Conservation (phyloP, 2,888 invertebrate species). For the Cosmopolites sordidus region DNA sequence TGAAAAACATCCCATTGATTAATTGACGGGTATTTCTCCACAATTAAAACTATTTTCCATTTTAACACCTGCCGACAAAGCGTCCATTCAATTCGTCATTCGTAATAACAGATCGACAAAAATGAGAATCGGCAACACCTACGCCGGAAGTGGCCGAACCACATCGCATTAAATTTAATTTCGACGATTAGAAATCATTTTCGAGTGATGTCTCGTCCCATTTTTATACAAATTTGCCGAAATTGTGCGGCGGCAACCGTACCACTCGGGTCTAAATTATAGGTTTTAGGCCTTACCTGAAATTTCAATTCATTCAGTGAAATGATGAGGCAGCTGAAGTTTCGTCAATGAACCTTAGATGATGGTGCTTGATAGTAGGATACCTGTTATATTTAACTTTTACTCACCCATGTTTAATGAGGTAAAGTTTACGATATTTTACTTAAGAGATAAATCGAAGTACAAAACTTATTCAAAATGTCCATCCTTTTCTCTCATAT, state of each 20-base stretch:
- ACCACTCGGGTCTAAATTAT: conserved; percentile 12
- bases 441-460: too few relatives aligned
- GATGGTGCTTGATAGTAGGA: too few relatives aligned
- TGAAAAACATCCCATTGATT: too few relatives aligned
- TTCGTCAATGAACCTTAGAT: conserved; percentile 14
- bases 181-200: conserved; percentile 6
- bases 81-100: conserved; percentile 12
- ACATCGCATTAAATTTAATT: conserved; percentile 16
- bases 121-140: conserved; percentile 12
- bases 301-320: conserved; percentile 21
- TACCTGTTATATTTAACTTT: too few relatives aligned
- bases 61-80: too few relatives aligned
- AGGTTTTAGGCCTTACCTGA: conserved; percentile 10
- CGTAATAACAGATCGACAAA: conserved; percentile 8
- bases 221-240: conserved; percentile 21
- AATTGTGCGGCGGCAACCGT: conserved; percentile 14
- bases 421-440: too few relatives aligned
- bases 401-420: too few relatives aligned
- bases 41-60: too few relatives aligned
- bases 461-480: too few relatives aligned
- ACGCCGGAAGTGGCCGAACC: conserved; percentile 19
- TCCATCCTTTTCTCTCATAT: too few relatives aligned
- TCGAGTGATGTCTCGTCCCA: conserved; percentile 12
- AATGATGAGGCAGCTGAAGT: conserved; percentile 7
- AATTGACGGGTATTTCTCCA: too few relatives aligned